A percentile compares a stretch with the other conserved stretches of the same genome.
Evolutionary conservation across 2,113 vertebrate species (phyloP).

Genomic region (Phycodurus eques): DNA sequence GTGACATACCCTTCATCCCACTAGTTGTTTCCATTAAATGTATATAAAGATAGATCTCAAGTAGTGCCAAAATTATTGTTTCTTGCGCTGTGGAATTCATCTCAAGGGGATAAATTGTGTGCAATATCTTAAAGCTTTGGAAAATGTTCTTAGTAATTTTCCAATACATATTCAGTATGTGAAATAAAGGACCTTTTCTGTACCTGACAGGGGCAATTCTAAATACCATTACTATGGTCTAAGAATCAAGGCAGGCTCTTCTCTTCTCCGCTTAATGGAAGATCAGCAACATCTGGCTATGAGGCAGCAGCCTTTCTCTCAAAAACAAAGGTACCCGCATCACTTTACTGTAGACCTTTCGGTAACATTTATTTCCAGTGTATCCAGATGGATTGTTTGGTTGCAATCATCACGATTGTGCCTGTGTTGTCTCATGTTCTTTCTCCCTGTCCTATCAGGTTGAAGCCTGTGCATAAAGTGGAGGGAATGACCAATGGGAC

Average conservation of each 20-base stretch:
- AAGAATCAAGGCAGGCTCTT: conserved; percentile 89
- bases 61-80: neutral
- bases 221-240: conserved; percentile 95
- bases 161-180: neutral
- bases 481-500: conserved; percentile 91
- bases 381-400: neutral
- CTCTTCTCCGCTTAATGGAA: conserved; percentile 87
- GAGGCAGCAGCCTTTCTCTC: conserved; percentile 91
- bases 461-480: conserved; percentile 91
- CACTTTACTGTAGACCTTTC: neutral
- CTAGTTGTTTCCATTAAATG: neutral
- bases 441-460: conserved; percentile 61
- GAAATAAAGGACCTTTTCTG: conserved; percentile 7
- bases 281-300: conserved; percentile 93
- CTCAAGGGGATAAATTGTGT: neutral
- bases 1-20: neutral
- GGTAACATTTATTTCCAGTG: neutral
- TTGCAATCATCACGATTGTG: neutral
- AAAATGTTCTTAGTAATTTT: conserved; percentile 1
- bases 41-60: neutral
- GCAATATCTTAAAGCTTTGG: conserved; percentile 1
- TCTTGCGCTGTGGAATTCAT: neutral
- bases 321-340: conserved; percentile 84
- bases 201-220: conserved; percentile 81
- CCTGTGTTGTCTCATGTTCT: neutral